Conservation (phyloP, 2,888 invertebrate species). For the Latrodectus elegans region DNA sequence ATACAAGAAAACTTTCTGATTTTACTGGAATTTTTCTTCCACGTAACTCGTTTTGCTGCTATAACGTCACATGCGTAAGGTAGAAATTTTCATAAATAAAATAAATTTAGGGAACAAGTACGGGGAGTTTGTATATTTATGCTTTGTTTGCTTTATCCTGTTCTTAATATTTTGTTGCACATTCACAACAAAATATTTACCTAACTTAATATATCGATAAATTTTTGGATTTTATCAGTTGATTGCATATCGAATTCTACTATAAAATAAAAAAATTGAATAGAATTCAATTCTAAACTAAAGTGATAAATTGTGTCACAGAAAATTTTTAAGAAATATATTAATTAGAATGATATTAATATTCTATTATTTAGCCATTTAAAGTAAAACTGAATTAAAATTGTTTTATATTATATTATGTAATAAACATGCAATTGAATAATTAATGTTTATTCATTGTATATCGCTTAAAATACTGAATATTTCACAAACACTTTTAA, state of each 20-base stretch:
- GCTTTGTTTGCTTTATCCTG: slow-evolving; percentile 9
- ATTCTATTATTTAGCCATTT: too few species aligned
- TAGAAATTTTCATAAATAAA: slow-evolving; percentile 4
- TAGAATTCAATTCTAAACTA: too few species aligned
- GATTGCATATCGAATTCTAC: neutral
- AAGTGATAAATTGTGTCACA: too few species aligned
- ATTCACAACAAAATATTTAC: neutral
- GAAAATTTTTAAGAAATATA: too few species aligned
- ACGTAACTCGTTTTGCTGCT: slow-evolving; percentile 17
- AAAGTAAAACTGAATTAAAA: too few species aligned
- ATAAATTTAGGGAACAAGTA: neutral
- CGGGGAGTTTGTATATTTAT: neutral
- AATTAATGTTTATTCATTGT: too few species aligned
- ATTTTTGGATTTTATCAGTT: neutral
- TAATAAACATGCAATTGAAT: too few species aligned
- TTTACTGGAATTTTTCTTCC: neutral
- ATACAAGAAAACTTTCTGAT: slow-evolving; percentile 12
- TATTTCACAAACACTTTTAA: too few species aligned
- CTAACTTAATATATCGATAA: neutral
- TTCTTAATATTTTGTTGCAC: neutral
- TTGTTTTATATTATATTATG: too few species aligned
- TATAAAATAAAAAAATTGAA: neutral
- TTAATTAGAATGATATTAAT: too few species aligned
- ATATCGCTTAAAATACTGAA: too few species aligned
- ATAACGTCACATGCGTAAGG: slow-evolving; percentile 9